Evolutionary conservation across 2,888 invertebrate species (phyloP).

Genomic region (Onthophagus sagittarius): DNA sequence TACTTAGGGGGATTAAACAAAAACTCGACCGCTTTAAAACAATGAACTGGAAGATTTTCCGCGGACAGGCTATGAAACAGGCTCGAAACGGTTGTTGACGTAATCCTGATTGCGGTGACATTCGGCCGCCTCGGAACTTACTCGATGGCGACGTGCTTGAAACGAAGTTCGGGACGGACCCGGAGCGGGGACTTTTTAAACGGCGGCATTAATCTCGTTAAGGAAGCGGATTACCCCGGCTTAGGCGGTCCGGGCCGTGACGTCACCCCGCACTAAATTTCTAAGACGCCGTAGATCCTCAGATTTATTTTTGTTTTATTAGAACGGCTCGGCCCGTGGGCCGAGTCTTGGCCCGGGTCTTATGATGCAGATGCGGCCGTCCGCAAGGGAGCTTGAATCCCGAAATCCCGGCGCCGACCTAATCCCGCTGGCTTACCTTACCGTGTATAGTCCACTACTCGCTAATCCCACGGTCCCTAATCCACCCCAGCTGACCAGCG

Average conservation of each 20-base stretch:
- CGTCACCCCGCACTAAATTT: slow-evolving; percentile 40
- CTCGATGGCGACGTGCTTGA: background rate
- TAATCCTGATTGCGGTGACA: slow-evolving; percentile 37
- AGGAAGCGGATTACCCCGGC: background rate
- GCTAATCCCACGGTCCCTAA: slow-evolving; percentile 51
- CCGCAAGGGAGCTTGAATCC: slow-evolving; percentile 40
- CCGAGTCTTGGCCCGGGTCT: slow-evolving; percentile 33
- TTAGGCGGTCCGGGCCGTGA: slow-evolving; percentile 38
- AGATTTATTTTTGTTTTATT: slow-evolving; percentile 47
- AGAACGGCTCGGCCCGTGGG: slow-evolving; percentile 25
- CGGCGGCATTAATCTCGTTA: background rate
- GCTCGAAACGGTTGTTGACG: slow-evolving; percentile 36
- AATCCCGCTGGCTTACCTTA: slow-evolving; percentile 51
- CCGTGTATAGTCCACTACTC: slow-evolving; percentile 50
- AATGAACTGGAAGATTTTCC: slow-evolving; percentile 28
- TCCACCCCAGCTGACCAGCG: slow-evolving; percentile 51
- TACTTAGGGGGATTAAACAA: slow-evolving; percentile 31
- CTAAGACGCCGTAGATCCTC: slow-evolving; percentile 34
- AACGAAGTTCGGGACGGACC: slow-evolving; percentile 6
- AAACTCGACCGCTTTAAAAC: slow-evolving; percentile 27
- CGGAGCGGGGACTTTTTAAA: background rate
- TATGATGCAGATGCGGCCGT: slow-evolving; percentile 46
- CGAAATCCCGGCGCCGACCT: slow-evolving; percentile 47
- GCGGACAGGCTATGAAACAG: slow-evolving; percentile 29
- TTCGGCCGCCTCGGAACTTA: slow-evolving; percentile 32